A percentile compares a stretch with the other conserved stretches of the same genome.
phyloP scores from a whole-genome alignment of 2,888 invertebrate genomes.

The Eristalis tenax region DNA sequence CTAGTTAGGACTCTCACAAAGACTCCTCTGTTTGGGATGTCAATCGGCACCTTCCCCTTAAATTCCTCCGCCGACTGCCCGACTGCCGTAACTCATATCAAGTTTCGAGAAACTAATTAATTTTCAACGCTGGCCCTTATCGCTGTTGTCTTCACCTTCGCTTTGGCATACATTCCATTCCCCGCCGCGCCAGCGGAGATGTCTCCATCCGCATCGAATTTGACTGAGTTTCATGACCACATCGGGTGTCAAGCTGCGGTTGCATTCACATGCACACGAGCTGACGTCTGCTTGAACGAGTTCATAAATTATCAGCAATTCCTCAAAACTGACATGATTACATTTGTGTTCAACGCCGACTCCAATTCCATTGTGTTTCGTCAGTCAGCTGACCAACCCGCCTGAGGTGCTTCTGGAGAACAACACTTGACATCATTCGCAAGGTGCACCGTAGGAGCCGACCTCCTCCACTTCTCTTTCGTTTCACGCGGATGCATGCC shows the following conservation, averaged over 20 bases:
- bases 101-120: neutral
- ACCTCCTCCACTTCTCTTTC: neutral
- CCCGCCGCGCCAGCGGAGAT: neutral
- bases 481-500: neutral
- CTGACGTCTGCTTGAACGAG: constrained; percentile 28
- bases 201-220: neutral
- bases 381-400: neutral
- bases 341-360: constrained; percentile 47
- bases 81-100: neutral
- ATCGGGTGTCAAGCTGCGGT: neutral
- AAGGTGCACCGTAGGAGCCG: neutral
- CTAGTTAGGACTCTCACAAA: too few relatives aligned
- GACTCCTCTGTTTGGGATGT: too few relatives aligned
- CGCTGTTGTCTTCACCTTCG: neutral
- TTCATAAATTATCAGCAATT: constrained; percentile 58
- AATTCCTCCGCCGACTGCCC: neutral
- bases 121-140: neutral
- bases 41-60: too few relatives aligned
- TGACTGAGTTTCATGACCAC: neutral
- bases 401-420: neutral
- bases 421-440: neutral
- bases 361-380: constrained; percentile 15
- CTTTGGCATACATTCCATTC: neutral
- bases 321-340: constrained; percentile 43
- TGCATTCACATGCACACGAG: constrained; percentile 23